A percentile compares a stretch with the other conserved stretches of the same genome.
Conservation (phyloP, 2,797 vertebrate species). For the Naso thynnoides region DNA sequence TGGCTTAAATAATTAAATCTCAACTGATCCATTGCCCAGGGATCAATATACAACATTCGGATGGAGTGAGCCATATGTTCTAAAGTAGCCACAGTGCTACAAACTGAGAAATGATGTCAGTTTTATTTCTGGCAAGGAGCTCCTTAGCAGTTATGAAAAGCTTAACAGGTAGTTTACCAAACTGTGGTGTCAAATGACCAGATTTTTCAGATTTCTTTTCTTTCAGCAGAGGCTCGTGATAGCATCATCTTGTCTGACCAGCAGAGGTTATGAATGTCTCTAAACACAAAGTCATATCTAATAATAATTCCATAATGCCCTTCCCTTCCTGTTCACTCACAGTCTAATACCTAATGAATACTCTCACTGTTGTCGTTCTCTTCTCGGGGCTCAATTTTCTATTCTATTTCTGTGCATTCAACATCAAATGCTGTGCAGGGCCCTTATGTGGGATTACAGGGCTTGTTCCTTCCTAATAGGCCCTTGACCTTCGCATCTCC, state of each 20-base stretch:
- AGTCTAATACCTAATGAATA: conserved; percentile 65
- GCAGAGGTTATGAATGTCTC: conserved; percentile 34
- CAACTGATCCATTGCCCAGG: conserved; percentile 64
- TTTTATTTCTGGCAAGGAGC: conserved; percentile 36
- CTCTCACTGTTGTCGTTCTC: conserved; percentile 52
- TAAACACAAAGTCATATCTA: conserved; percentile 46
- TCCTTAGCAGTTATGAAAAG: conserved; percentile 11
- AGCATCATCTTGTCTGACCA: conserved; percentile 31
- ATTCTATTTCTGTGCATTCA: conserved; percentile 72
- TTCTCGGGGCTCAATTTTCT: conserved; percentile 70
- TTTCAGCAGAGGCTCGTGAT: conserved; percentile 10
- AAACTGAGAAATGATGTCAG: conserved; percentile 14
- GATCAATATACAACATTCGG: conserved; percentile 78
- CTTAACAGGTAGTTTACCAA: conserved; percentile 20
- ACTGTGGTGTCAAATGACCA: conserved; percentile 7
- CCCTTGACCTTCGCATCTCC: conserved; percentile 89
- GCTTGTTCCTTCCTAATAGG: conserved; percentile 84
- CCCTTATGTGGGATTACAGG: conserved; percentile 80
- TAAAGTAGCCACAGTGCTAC: conserved; percentile 27
- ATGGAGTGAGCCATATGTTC: conserved; percentile 60
- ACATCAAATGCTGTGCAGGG: conserved; percentile 76
- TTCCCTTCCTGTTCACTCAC: conserved; percentile 44
- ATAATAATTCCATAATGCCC: conserved; percentile 55
- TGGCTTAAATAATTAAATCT: conserved; percentile 80
- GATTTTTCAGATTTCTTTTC: background rate